phyloP scores from a whole-genome alignment of 2,888 invertebrate species.

The Aphodius granarius region DNA sequence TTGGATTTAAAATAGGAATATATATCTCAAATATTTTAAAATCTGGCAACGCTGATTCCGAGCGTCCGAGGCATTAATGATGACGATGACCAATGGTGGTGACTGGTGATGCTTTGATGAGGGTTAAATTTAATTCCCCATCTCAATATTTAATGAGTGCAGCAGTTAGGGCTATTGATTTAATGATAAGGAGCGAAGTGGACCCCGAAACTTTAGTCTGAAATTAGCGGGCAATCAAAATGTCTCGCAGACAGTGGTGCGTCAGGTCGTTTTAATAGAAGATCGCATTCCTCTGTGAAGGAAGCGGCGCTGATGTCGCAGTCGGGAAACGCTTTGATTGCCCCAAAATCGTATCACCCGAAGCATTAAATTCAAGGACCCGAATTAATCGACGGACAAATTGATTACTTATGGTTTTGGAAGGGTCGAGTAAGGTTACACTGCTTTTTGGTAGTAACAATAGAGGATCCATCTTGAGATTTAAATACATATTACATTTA shows the following conservation, averaged over 20 bases:
- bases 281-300: neutral
- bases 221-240: neutral
- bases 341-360: neutral
- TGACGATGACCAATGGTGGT: neutral
- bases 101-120: conserved; percentile 16
- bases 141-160: conserved; percentile 16
- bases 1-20: too few species aligned
- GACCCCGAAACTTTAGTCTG: neutral
- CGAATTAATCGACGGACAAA: neutral
- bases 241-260: neutral
- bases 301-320: neutral
- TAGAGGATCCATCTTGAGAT: too few species aligned
- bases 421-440: neutral
- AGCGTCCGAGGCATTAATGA: neutral
- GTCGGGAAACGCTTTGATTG: neutral
- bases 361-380: neutral
- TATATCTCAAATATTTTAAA: too few species aligned
- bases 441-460: neutral
- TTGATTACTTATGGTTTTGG: neutral
- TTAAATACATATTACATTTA: too few species aligned
- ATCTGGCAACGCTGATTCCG: too few species aligned
- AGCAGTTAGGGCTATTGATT: conserved; percentile 21
- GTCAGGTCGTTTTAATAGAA: neutral
- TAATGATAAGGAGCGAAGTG: conserved; percentile 1
- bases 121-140: conserved; percentile 17